Percentiles rank a stretch among this genome's conserved stretches.
Conservation (phyloP, 92 coral and sea anemone genomes). For the Zoanthus sociatus region DNA sequence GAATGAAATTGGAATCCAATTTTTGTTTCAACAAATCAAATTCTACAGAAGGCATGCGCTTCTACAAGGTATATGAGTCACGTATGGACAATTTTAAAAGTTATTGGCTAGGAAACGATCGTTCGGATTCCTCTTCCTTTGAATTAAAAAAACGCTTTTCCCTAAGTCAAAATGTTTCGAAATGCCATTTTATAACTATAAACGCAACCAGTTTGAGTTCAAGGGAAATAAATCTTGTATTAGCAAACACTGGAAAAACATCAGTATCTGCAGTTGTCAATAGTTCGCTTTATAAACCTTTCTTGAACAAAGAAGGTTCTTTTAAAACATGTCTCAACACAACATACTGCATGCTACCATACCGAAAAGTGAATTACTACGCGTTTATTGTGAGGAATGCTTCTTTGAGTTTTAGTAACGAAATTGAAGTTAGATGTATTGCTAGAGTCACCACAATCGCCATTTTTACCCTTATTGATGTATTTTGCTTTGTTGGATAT, state of each 20-base stretch:
- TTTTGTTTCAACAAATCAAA: conserved; percentile 9
- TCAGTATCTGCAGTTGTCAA: neutral
- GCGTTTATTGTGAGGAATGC: neutral
- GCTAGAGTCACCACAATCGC: neutral
- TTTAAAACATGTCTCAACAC: neutral
- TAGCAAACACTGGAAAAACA: conserved; percentile 8
- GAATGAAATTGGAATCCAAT: neutral
- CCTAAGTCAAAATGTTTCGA: neutral
- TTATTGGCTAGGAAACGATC: neutral
- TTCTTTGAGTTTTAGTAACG: neutral
- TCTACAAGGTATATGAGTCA: neutral
- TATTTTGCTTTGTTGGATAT: neutral
- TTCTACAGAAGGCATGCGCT: neutral
- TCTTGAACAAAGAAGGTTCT: neutral
- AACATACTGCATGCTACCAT: neutral
- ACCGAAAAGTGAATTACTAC: neutral
- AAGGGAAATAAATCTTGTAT: neutral
- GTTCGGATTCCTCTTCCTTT: neutral
- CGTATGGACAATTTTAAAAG: neutral
- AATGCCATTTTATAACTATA: neutral
- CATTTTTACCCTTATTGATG: neutral
- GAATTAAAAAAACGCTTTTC: neutral
- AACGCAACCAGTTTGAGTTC: neutral
- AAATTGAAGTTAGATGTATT: neutral
- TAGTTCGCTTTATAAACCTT: neutral